Conservation (phyloP, 2,888 invertebrate species). For the Diaprepes abbreviatus region DNA sequence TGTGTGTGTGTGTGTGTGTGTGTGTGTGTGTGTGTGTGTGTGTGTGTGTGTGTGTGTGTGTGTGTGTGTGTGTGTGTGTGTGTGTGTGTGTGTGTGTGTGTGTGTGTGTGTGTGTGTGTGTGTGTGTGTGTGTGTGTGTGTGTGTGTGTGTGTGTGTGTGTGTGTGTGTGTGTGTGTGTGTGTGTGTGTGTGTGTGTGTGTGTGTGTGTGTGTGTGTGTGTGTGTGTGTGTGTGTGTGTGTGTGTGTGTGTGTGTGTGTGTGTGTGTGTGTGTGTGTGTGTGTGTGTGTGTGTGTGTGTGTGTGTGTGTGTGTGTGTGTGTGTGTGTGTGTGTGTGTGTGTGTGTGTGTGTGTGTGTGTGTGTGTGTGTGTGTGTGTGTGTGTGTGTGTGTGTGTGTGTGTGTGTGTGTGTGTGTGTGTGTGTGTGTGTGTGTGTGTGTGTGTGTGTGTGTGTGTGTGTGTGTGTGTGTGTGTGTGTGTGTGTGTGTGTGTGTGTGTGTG, state of each 20-base stretch:
- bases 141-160: no score
- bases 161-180: no score
- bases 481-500: conserved; percentile 3
- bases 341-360: conserved; percentile 3
- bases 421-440: conserved; percentile 3
- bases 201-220: no score
- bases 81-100: no score
- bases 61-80: no score
- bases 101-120: no score
- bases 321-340: conserved; percentile 3
- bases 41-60: neutral
- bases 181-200: no score
- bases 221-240: no score
- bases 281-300: neutral
- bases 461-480: conserved; percentile 3
- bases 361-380: conserved; percentile 3
- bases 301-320: conserved; percentile 1
- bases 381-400: conserved; percentile 3
- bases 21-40: neutral
- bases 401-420: conserved; percentile 3
- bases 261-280: neutral
- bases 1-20: neutral
- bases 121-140: no score
- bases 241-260: neutral
- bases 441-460: conserved; percentile 3